These are phyloP conservation scores for Serranus cabrilla DNA, from an alignment of 2,797 vertebrate species.

Conservation along the genomic window DNA sequence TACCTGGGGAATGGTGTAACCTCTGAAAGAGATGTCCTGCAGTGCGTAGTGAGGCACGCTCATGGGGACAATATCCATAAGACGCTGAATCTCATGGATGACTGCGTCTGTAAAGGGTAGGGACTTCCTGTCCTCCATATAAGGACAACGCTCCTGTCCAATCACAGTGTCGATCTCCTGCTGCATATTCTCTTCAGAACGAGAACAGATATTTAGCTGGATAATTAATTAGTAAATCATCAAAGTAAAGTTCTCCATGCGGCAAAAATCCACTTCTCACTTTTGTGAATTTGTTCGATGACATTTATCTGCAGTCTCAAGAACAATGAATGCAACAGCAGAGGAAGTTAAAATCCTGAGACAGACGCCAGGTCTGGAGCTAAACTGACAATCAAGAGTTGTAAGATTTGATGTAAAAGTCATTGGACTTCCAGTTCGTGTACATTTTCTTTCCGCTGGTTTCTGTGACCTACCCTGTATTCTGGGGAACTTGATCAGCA, in stretches of 20 bases:
- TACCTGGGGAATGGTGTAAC: constrained; percentile 78
- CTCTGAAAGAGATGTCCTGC: constrained; percentile 78
- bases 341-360: no score
- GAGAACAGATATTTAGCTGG: background rate
- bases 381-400: no score
- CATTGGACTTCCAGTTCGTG: background rate
- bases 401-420: background rate
- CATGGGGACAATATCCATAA: constrained; percentile 78
- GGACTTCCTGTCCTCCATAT: constrained; percentile 79
- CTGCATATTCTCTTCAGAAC: constrained; percentile 76
- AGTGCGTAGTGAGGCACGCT: constrained; percentile 76
- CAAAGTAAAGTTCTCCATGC: no score
- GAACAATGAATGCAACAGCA: no score
- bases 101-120: constrained; percentile 88
- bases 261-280: no score
- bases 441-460: background rate
- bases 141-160: constrained; percentile 63
- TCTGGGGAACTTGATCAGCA: constrained; percentile 85
- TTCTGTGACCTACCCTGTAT: constrained; percentile 80
- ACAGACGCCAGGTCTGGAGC: no score
- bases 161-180: constrained; percentile 82
- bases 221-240: no score
- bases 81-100: constrained; percentile 82
- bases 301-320: no score
- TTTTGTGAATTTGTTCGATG: no score